phyloP scores from a whole-genome alignment of 2,797 vertebrate species.

The Cryptoblepharus egeriae region DNA sequence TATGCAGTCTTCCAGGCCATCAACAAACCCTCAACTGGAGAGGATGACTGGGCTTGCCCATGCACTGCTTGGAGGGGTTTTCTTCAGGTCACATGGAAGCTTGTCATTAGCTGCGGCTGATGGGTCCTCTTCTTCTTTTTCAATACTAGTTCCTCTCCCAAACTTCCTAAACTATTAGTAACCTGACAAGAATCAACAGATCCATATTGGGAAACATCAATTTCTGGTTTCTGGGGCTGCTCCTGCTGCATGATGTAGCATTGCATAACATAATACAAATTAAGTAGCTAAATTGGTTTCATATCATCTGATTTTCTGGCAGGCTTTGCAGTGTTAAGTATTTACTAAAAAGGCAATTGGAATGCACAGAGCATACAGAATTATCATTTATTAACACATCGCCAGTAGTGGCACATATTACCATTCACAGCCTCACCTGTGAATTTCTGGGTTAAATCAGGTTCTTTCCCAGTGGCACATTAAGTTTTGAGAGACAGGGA shows the following conservation, averaged over 20 bases:
- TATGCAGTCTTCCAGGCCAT: no score
- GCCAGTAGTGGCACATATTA: conserved; percentile 70
- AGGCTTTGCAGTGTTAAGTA: conserved; percentile 67
- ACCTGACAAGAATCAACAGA: conserved; percentile 48
- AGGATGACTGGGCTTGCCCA: no score
- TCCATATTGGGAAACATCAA: conserved; percentile 57
- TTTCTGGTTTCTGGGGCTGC: conserved; percentile 54
- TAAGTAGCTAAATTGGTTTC: conserved; percentile 74
- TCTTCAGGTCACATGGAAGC: no score
- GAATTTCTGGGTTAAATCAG: conserved; percentile 64
- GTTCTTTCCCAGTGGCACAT: conserved; percentile 54
- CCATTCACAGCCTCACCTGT: conserved; percentile 68
- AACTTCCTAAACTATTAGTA: conserved; percentile 38
- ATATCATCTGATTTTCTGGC: conserved; percentile 74
- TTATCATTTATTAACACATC: conserved; percentile 75
- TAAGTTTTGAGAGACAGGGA: conserved; percentile 15
- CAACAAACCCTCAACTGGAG: no score
- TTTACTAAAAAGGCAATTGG: conserved; percentile 74
- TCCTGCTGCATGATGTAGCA: conserved; percentile 63
- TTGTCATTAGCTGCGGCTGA: no score
- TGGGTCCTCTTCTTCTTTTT: conserved; percentile 12
- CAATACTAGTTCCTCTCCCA: background rate
- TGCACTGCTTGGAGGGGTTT: no score
- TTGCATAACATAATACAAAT: conserved; percentile 74
- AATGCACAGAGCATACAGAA: conserved; percentile 66